Percentiles rank a stretch among this genome's conserved stretches.
phyloP scores from a whole-genome alignment of 2,797 vertebrate species.

The Lindbergichthys nudifrons region DNA sequence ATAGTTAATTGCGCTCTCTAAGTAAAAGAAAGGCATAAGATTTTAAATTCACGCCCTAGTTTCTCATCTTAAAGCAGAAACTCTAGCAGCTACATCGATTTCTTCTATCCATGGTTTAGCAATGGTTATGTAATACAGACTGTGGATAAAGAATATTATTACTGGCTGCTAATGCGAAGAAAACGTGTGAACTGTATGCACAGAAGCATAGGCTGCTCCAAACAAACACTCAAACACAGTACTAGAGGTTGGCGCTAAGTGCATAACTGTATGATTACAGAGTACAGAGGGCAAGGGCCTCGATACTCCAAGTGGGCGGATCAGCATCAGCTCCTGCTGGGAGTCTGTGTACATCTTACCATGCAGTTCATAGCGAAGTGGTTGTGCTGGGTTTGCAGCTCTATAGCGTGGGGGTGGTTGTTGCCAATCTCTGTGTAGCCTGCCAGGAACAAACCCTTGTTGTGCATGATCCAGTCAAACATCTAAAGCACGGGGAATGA shows the following conservation, averaged over 20 bases:
- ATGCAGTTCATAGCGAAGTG: conserved; percentile 99
- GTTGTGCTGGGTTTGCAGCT: conserved; percentile 99
- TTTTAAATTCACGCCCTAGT: background rate
- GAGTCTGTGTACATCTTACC: conserved; percentile 85
- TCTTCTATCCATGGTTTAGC: conserved; percentile 64
- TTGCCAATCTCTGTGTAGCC: conserved; percentile 98
- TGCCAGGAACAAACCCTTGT: conserved; percentile 98
- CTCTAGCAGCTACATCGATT: conserved; percentile 32
- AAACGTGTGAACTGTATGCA: conserved; percentile 35
- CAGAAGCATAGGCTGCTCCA: conserved; percentile 41
- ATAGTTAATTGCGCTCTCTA: background rate
- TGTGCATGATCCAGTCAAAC: conserved; percentile 99
- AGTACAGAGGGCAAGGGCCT: conserved; percentile 36
- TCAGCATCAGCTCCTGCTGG: conserved; percentile 42
- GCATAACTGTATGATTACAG: conserved; percentile 63
- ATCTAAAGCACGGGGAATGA: conserved; percentile 85
- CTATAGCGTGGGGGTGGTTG: conserved; percentile 95
- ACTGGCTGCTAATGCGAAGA: conserved; percentile 47
- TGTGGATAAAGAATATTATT: conserved; percentile 67
- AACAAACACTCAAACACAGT: conserved; percentile 52
- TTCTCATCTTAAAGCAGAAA: conserved; percentile 36
- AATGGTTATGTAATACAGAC: conserved; percentile 71
- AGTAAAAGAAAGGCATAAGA: background rate
- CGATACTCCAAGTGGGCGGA: conserved; percentile 52
- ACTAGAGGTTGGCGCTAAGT: conserved; percentile 51